Evolutionary conservation across 2,888 invertebrate species (phyloP), one percentile per base, ranked within the genome.

Genomic region (Drosophila niveifrons): DNA sequence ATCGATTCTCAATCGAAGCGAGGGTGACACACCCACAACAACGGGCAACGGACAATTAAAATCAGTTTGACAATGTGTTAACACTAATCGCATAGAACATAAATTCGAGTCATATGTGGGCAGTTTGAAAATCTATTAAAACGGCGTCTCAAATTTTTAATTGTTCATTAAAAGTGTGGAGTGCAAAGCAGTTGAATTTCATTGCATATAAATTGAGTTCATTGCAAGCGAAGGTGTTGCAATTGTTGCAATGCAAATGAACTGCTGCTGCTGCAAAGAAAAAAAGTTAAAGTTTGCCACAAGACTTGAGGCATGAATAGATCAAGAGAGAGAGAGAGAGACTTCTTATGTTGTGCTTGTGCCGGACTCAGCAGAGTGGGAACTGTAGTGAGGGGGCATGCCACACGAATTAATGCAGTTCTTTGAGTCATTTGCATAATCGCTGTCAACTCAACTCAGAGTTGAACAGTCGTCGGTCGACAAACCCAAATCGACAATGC

Each of bases 381-480:
- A 11, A 13, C 46, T 31, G n/a, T n/a, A n/a, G n/a, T n/a, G n/a
- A n/a, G 29, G 41, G 31, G 53, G 52, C 52, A 61, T 39, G 41
- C 64, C 72, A 58, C 31, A 62, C 39, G 74, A 86, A 82, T 80
- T 80, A 87, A 81, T 84, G 82, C 87, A 85, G 71, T 82, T 83
- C 77, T 64, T 57, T 41, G 7, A 11, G 28, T 28, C 56, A 90
- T 90, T 90, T 90, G 82, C 89, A 90, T 90, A 90, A 90, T 90
- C 89, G 90, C 76, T 80, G 85, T 86, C 88, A 90, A 78, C 84
- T 78, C 74, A 75, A 73, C 58, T 53, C 53, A 53, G 18, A 77
- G 72, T 11, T 34, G n/a, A 75, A 69, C 53, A 52, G 53, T 55
- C 67, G 47, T 69, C 62, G 75, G 68, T 56, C 65, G 48, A 72